Evolutionary conservation across 2,797 vertebrate genomes (phyloP).

Genomic region (Cryptoprocta ferox): DNA sequence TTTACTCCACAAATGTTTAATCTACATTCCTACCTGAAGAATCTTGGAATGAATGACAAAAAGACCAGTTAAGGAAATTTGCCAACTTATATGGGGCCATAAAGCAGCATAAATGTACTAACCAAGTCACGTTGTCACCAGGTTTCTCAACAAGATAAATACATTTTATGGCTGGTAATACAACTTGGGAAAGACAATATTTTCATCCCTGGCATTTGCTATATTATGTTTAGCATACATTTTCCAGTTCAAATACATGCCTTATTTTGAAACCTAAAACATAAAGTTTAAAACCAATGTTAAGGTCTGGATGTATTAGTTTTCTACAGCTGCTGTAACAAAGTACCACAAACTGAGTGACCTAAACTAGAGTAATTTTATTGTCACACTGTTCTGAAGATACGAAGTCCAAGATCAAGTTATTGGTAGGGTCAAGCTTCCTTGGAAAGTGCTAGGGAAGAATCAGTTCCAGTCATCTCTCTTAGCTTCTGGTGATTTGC

Average conservation of each 20-base stretch:
- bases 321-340: not conserved
- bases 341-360: too few relatives aligned
- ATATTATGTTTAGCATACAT: not conserved
- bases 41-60: not conserved
- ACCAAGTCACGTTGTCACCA: not conserved
- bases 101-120: not conserved
- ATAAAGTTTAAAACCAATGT: not conserved
- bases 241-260: not conserved
- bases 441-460: too few relatives aligned
- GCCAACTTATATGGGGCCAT: not conserved
- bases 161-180: not conserved
- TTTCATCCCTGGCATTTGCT: not conserved
- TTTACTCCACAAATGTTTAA: not conserved
- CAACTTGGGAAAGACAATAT: not conserved
- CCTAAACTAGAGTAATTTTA: too few relatives aligned
- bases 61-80: not conserved
- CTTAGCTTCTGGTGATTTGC: not conserved
- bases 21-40: not conserved
- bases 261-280: constrained; percentile 31
- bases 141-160: not conserved
- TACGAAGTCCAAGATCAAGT: too few relatives aligned
- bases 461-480: too few relatives aligned
- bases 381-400: too few relatives aligned
- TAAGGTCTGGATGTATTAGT: not conserved
- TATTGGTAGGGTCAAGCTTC: too few relatives aligned